Evolutionary conservation across 53 echinoderm and acorn worm genomes (phyloP), one percentile per base, ranked within the genome.

Genomic region (Echinarachnius parma): DNA sequence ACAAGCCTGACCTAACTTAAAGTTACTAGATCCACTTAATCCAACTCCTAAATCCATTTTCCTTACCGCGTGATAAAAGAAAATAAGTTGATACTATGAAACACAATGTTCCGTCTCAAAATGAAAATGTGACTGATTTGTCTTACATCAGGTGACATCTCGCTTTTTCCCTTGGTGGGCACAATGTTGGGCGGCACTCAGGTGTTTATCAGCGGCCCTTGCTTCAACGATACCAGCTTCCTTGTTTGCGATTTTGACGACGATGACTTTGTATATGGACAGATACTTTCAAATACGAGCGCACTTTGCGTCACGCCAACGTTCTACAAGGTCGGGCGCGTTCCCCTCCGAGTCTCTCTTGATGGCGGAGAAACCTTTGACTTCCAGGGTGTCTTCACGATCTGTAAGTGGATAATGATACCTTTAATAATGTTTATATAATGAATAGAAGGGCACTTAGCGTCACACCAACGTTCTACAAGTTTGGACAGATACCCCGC

Each of bases 241-340:
- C 11, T 78, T 18, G 21, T 54, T 1, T 63, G 64, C 27, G 27
- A 64, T 4, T 60, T 61, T 20, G 63, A 62, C 26, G 44, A 28
- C 25, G 21, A 37, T 16, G 11, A 1, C 15, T n/a, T n/a, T n/a
- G 19, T 36, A 32, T 14, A 37, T 27, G 63, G 79, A 36, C 24
- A 23, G 15, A 27, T 64, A 24, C 15, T 36, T 20, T 18, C 63
- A 8, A 26, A 49, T n/a, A 10, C 36, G 63, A 33, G 18, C 19
- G 80, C 66, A 18, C 55, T 66, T 46, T 79, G 80, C 59, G 80
- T 79, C 21, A 36, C 66, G 5, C 80, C 80, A 3, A 39, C 30
- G 8, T 68, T 79, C 44, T 58, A 46, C 42, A 58, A 32, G 18
- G 59, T 58, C 11, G 80, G 80, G 8, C 46, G 48, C 27, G 13